Evolutionary conservation across 1,140 invertebrate genomes (phyloP).

Genomic region (Luehdorfia chinensis): DNA sequence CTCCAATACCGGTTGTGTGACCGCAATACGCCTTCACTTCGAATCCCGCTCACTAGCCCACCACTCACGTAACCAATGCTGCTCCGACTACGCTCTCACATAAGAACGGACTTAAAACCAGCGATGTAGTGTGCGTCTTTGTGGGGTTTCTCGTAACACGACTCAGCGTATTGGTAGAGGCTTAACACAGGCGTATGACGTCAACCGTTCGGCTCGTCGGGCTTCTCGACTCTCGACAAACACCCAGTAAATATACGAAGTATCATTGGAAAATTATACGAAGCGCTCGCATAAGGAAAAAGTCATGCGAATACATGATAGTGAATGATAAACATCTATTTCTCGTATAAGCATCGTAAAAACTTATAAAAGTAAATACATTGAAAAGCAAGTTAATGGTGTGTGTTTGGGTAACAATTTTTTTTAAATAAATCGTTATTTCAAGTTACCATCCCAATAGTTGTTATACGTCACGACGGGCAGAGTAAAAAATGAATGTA

Average conservation of each 20-base stretch:
- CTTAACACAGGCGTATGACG: conserved; percentile 66
- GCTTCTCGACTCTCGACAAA: conserved; percentile 68
- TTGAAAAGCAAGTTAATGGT: too few relatives aligned
- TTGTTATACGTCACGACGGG: too few relatives aligned
- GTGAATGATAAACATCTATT: conserved; percentile 3
- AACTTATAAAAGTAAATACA: too few relatives aligned
- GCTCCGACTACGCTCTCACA: conserved; percentile 15
- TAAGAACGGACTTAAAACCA: conserved; percentile 18
- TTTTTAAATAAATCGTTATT: too few relatives aligned
- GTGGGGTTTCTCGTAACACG: conserved; percentile 22
- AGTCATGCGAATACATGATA: conserved; percentile 19
- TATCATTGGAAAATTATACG: conserved; percentile 60
- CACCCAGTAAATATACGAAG: conserved; percentile 55
- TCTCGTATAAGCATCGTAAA: neutral
- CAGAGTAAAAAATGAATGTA: conserved; percentile 1
- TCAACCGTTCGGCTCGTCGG: conserved; percentile 70
- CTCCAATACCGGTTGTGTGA: conserved; percentile 74
- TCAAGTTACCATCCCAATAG: too few relatives aligned
- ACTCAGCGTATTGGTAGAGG: conserved; percentile 40
- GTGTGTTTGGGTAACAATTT: too few relatives aligned
- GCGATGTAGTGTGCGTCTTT: conserved; percentile 20
- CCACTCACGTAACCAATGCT: conserved; percentile 23
- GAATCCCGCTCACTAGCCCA: conserved; percentile 18
- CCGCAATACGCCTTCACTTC: conserved; percentile 62
- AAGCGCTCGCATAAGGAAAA: conserved; percentile 42